Evolutionary conservation across 2,888 invertebrate genomes (phyloP), one percentile per base, ranked within the genome.

Genomic region (Hedya salicella): DNA sequence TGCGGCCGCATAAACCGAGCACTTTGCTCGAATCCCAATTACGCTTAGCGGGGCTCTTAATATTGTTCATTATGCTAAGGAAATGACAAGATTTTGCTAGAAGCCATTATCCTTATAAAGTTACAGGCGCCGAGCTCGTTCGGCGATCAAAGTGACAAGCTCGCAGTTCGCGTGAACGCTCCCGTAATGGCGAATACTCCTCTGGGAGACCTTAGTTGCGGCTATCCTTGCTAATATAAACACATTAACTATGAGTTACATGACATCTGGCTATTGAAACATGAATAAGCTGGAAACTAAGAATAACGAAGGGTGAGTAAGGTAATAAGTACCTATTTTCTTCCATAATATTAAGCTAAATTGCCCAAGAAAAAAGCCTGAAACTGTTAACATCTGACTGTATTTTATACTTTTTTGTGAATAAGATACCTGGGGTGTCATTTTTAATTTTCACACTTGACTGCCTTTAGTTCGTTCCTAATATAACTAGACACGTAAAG

Each of bases 51-150:
- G 82, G 75, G 77, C 83, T 86, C 86, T 89, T 88, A 89, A 89
- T 89, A 88, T 89, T 87, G 84, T 89, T 88, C 86, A 90, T 91
- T 88, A 88, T 84, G 81, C 77, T 83, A 83, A 86, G 87, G 85
- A 88, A 91, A 88, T 83, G 83, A 83, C 85, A 83, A 86, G 83
- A 85, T 86, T 88, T 87, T 84, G 79, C 85, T 85, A 82, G 83
- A 87, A 86, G 78, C 78, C 80, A 86, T 86, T 85, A 85, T 83
- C 82, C 81, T 79, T 85, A 79, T 82, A 82, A 78, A 80, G 75
- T 73, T 76, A 70, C 69, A 72, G 71, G 66, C 62, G 66, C 64
- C 63, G 59, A 62, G 61, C 68, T 66, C 48, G 60, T 69, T 69
- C 46, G 70, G 62, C 68, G 71, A 74, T 73, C 70, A 69, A 74